These are phyloP conservation scores for Selene dorsalis DNA, from an alignment of 2,797 vertebrate genomes.

Conservation along the genomic window DNA sequence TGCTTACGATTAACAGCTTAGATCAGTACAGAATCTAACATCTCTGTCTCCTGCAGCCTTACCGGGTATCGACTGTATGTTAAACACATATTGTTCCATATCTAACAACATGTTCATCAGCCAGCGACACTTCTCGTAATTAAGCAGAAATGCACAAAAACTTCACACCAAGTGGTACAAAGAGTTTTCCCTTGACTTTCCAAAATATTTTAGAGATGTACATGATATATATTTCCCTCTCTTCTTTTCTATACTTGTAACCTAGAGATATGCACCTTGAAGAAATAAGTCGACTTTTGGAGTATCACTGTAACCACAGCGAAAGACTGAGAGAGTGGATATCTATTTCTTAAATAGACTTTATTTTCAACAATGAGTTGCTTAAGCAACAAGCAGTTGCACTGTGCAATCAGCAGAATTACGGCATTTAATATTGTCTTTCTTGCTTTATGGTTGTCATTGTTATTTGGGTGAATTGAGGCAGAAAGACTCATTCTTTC, in stretches of 20 bases:
- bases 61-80: slow-evolving; percentile 38
- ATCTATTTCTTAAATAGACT: slow-evolving; percentile 60
- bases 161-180: slow-evolving; percentile 69
- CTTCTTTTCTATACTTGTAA: slow-evolving; percentile 58
- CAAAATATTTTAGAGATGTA: slow-evolving; percentile 53
- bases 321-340: slow-evolving; percentile 54
- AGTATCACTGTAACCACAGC: slow-evolving; percentile 67
- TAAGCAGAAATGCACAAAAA: slow-evolving; percentile 64
- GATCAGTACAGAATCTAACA: slow-evolving; percentile 17
- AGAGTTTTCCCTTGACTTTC: slow-evolving; percentile 56
- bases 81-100: slow-evolving; percentile 23
- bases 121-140: slow-evolving; percentile 32
- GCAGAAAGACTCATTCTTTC: slow-evolving; percentile 36
- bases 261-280: slow-evolving; percentile 73
- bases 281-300: slow-evolving; percentile 65
- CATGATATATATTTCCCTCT: slow-evolving; percentile 51
- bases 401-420: slow-evolving; percentile 74
- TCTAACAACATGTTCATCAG: slow-evolving; percentile 44
- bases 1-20: slow-evolving; percentile 34
- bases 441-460: slow-evolving; percentile 56
- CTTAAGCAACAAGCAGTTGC: slow-evolving; percentile 72
- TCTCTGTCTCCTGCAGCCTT: slow-evolving; percentile 55
- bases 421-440: slow-evolving; percentile 55
- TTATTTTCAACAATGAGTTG: slow-evolving; percentile 68
- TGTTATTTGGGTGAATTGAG: slow-evolving; percentile 29